Evolutionary conservation across 2,113 vertebrate genomes (phyloP).

Genomic region (Melanerpes aurifrons): DNA sequence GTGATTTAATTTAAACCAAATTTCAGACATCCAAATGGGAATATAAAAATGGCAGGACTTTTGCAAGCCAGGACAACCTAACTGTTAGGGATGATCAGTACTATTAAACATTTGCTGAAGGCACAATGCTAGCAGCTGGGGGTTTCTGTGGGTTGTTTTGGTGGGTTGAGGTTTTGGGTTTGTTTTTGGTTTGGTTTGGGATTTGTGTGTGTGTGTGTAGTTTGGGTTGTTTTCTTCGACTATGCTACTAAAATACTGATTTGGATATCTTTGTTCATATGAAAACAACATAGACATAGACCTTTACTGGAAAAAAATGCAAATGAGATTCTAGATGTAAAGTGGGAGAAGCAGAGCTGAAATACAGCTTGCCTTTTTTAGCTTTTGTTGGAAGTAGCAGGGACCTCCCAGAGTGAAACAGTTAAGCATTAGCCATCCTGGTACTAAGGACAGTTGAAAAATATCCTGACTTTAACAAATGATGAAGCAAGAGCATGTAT

Average conservation of each 20-base stretch:
- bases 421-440: slow-evolving; percentile 40
- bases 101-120: background rate
- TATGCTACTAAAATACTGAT: background rate
- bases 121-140: background rate
- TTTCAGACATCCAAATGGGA: background rate
- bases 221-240: background rate
- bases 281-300: background rate
- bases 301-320: background rate
- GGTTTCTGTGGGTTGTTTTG: rapidly evolving
- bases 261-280: background rate
- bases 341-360: background rate
- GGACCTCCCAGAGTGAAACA: slow-evolving; percentile 4
- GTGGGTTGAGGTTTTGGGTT: background rate
- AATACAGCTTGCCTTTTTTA: background rate
- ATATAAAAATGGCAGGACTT: background rate
- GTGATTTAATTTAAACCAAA: background rate
- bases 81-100: background rate
- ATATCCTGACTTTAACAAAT: slow-evolving; percentile 31
- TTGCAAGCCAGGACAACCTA: background rate
- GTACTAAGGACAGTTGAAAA: slow-evolving; percentile 37
- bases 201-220: background rate
- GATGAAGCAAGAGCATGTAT: slow-evolving; percentile 26
- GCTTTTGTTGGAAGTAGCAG: slow-evolving; percentile 11
- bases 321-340: background rate
- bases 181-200: background rate